Conservation (phyloP, 2,797 vertebrate genomes). For the Sebastes nivosus region DNA sequence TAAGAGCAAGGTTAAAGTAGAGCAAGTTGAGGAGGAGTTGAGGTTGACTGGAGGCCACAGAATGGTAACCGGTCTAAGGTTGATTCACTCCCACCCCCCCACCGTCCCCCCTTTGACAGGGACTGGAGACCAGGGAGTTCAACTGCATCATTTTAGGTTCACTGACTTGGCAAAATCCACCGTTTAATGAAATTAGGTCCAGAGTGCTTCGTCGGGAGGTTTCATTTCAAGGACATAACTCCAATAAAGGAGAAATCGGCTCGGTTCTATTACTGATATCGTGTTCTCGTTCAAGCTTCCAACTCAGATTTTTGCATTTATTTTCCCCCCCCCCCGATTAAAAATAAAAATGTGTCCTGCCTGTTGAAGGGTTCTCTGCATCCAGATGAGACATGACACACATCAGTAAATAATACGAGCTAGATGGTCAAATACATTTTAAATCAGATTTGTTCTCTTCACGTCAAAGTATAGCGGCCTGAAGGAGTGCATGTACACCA, state of each 20-base stretch:
- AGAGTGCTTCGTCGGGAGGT: constrained; percentile 49
- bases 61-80: constrained; percentile 18
- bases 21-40: constrained; percentile 31
- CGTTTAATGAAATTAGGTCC: constrained; percentile 76
- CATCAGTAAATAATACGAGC: not conserved
- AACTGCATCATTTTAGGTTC: constrained; percentile 74
- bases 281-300: not conserved
- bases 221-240: constrained; percentile 71
- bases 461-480: not conserved
- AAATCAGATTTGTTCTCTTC: not conserved
- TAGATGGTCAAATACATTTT: not conserved
- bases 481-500: not conserved
- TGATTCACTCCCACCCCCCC: constrained; percentile 15
- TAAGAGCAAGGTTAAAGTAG: constrained; percentile 19
- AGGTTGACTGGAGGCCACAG: constrained; percentile 46
- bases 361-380: not conserved
- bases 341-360: not conserved
- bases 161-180: constrained; percentile 74
- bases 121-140: constrained; percentile 67
- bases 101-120: constrained; percentile 11
- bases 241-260: constrained; percentile 32
- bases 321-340: not conserved
- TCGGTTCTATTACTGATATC: not conserved
- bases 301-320: not conserved
- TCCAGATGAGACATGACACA: not conserved